Evolutionary conservation across 2,888 invertebrate species (phyloP).

Genomic region (Sicus ferrugineus): DNA sequence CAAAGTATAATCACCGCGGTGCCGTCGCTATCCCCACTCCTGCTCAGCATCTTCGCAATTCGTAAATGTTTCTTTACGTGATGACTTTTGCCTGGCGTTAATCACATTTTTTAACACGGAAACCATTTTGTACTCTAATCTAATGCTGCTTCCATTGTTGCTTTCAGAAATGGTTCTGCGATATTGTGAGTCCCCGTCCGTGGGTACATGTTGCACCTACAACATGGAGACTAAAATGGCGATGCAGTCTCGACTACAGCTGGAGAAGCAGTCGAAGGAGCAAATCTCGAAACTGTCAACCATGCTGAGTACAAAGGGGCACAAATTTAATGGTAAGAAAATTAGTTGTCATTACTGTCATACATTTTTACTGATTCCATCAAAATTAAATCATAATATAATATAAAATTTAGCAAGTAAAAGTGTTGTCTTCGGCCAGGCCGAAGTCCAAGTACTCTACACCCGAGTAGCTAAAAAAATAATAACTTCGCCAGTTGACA

Average conservation of each 20-base stretch:
- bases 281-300: conserved; percentile 79
- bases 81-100: too few relatives aligned
- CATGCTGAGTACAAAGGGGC: conserved; percentile 78
- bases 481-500: too few relatives aligned
- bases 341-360: background rate
- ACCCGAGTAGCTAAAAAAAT: too few relatives aligned
- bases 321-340: conserved; percentile 85
- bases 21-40: too few relatives aligned
- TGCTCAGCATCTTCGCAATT: too few relatives aligned
- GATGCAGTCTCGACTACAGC: conserved; percentile 74
- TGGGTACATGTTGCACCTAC: conserved; percentile 70
- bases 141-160: conserved; percentile 20
- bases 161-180: conserved; percentile 61
- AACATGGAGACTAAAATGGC: conserved; percentile 74
- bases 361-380: conserved; percentile 17
- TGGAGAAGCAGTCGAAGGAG: conserved; percentile 78
- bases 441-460: too few relatives aligned
- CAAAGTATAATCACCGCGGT: background rate
- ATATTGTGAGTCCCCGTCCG: conserved; percentile 65
- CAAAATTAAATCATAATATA: background rate
- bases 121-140: conserved; percentile 1
- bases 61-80: too few relatives aligned
- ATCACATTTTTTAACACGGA: too few relatives aligned
- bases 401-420: background rate
- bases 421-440: too few relatives aligned